Evolutionary conservation across 92 coral and sea anemone species (phyloP).

Genomic region (Micromussa lordhowensis): DNA sequence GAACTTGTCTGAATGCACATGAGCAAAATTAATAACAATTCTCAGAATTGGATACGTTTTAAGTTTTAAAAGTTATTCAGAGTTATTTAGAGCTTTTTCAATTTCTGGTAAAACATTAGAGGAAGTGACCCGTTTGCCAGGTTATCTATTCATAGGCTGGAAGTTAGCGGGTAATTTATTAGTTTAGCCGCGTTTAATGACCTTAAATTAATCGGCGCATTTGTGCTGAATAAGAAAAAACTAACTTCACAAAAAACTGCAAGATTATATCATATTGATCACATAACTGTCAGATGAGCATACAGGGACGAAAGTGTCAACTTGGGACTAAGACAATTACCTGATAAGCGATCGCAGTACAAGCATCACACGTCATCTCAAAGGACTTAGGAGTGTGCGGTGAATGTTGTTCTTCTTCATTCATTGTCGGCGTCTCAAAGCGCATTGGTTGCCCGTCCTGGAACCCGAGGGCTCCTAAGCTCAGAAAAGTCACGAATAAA

Average conservation of each 20-base stretch:
- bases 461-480: conserved; percentile 1
- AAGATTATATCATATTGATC: too few relatives aligned
- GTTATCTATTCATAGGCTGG: neutral
- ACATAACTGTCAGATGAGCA: neutral
- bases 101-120: too few relatives aligned
- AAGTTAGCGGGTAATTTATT: conserved; percentile 32
- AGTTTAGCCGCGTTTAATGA: neutral
- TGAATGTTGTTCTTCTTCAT: conserved; percentile 96
- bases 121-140: neutral
- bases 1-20: too few relatives aligned
- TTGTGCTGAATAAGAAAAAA: neutral
- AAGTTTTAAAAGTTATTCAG: too few relatives aligned
- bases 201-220: neutral
- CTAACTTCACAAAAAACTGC: neutral
- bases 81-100: too few relatives aligned
- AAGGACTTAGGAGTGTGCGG: conserved; percentile 93
- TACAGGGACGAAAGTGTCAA: neutral
- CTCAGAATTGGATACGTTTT: too few relatives aligned
- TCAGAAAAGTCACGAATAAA: neutral
- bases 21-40: too few relatives aligned
- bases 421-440: conserved; percentile 96
- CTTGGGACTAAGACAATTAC: conserved; percentile 34
- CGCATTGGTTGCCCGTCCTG: conserved; percentile 85
- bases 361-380: conserved; percentile 94
- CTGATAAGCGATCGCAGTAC: conserved; percentile 94